These are phyloP conservation scores for Caenorhabditis angaria DNA, from an alignment of 2,888 invertebrate species.

Conservation along the genomic window DNA sequence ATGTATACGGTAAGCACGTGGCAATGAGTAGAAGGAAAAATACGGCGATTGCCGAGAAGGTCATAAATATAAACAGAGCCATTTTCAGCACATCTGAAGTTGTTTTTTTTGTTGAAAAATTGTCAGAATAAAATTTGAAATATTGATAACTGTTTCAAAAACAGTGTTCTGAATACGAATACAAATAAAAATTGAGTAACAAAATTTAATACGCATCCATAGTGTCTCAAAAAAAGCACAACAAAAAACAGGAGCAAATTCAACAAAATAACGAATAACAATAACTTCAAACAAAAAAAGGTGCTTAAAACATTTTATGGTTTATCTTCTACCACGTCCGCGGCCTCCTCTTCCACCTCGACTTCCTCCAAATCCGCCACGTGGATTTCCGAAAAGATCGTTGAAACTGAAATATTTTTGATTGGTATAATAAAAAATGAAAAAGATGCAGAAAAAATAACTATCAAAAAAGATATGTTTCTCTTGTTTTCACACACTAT, in stretches of 20 bases:
- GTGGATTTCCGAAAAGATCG: conserved; percentile 30
- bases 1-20: conserved; percentile 52
- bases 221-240: too few species aligned
- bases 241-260: too few species aligned
- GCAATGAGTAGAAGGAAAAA: conserved; percentile 45
- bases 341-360: conserved; percentile 29
- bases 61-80: conserved; percentile 36
- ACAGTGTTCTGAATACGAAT: conserved; percentile 7
- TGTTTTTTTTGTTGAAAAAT: background rate
- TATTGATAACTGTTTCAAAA: background rate
- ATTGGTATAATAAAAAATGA: too few species aligned
- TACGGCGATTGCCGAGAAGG: conserved; percentile 27
- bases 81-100: conserved; percentile 12
- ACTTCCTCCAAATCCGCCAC: conserved; percentile 33
- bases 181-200: background rate
- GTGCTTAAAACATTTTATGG: background rate
- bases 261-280: conserved; percentile 14
- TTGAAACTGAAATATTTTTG: conserved; percentile 74
- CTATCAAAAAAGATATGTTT: too few species aligned
- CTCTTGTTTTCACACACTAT: too few species aligned
- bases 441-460: background rate
- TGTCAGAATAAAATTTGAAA: background rate
- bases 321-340: conserved; percentile 24
- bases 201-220: background rate
- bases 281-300: conserved; percentile 5